Conservation (phyloP, 2,888 invertebrate species). For the Apoderus coryli region DNA sequence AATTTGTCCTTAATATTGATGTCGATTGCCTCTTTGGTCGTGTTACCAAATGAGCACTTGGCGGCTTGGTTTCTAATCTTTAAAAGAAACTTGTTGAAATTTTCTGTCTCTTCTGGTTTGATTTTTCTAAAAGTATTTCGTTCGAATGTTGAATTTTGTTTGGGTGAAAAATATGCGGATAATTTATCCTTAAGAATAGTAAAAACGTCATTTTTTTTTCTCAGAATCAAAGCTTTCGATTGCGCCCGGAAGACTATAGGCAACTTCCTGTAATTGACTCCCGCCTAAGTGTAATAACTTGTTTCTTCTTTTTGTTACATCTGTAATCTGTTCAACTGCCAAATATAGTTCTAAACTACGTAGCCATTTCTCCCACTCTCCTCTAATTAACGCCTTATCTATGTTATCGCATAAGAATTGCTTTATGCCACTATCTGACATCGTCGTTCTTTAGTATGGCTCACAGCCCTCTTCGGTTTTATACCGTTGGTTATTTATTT, state of each 20-base stretch:
- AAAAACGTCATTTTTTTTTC: conserved; percentile 17
- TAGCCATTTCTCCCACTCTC: conserved; percentile 20
- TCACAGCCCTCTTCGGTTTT: too few relatives aligned
- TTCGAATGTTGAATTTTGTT: conserved; percentile 23
- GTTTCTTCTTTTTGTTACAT: conserved; percentile 17
- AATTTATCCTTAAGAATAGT: conserved; percentile 18
- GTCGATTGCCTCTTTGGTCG: conserved; percentile 15
- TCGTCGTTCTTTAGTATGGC: too few relatives aligned
- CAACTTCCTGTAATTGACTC: conserved; percentile 20
- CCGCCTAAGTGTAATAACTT: conserved; percentile 22
- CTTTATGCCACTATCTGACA: conserved; percentile 11
- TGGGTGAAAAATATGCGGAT: conserved; percentile 21
- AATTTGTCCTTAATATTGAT: conserved; percentile 20
- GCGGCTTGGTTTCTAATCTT: conserved; percentile 21
- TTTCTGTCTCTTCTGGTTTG: conserved; percentile 20
- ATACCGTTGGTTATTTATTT: too few relatives aligned
- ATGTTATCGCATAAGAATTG: conserved; percentile 17
- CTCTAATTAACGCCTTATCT: conserved; percentile 17
- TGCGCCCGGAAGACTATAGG: conserved; percentile 20
- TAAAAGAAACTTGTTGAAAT: conserved; percentile 21
- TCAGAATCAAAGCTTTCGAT: conserved; percentile 13
- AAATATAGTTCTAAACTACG: conserved; percentile 19
- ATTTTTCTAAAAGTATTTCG: conserved; percentile 20
- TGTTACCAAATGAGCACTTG: conserved; percentile 21
- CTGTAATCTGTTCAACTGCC: conserved; percentile 18